A percentile compares a stretch with the other conserved stretches of the same genome.
Conservation (phyloP, 2,113 vertebrate species). For the Larimichthys crocea region DNA sequence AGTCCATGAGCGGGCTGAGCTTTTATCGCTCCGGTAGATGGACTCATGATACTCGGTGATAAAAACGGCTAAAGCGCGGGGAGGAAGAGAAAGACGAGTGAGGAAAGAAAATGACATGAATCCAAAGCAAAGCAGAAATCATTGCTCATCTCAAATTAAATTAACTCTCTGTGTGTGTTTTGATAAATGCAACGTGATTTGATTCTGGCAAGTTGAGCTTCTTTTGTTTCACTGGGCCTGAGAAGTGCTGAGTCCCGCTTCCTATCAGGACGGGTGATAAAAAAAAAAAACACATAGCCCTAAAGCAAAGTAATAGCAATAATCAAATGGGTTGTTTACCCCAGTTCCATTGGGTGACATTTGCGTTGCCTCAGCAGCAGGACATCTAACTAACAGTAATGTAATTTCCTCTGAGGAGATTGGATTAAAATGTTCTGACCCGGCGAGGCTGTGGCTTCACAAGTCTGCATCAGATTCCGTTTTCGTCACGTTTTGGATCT, state of each 20-base stretch:
- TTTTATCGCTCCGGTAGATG: constrained; percentile 44
- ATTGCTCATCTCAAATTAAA: constrained; percentile 60
- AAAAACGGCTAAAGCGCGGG: constrained; percentile 49
- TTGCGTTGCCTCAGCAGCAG: constrained; percentile 59
- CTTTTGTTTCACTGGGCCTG: constrained; percentile 23
- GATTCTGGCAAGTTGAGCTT: constrained; percentile 57
- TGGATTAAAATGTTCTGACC: constrained; percentile 66
- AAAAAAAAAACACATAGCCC: constrained; percentile 60
- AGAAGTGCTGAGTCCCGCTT: constrained; percentile 56
- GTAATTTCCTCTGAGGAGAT: constrained; percentile 70
- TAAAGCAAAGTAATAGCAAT: constrained; percentile 61
- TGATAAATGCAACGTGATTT: constrained; percentile 59
- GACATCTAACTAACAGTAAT: constrained; percentile 72
- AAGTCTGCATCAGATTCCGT: constrained; percentile 40
- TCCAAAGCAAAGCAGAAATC: constrained; percentile 50
- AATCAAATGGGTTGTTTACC: constrained; percentile 76
- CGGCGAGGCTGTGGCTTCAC: constrained; percentile 55
- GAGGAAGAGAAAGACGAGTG: constrained; percentile 1
- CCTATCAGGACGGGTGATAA: constrained; percentile 53
- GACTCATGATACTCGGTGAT: constrained; percentile 57
- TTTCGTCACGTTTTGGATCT: background rate
- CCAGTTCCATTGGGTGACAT: constrained; percentile 65
- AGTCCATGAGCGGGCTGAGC: constrained; percentile 13
- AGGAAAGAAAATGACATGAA: constrained; percentile 44
- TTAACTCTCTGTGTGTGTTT: constrained; percentile 46